Percentiles rank a stretch among this genome's conserved stretches.
Evolutionary conservation across 2,113 vertebrate species (phyloP).

Genomic region (Bathybates hornii): DNA sequence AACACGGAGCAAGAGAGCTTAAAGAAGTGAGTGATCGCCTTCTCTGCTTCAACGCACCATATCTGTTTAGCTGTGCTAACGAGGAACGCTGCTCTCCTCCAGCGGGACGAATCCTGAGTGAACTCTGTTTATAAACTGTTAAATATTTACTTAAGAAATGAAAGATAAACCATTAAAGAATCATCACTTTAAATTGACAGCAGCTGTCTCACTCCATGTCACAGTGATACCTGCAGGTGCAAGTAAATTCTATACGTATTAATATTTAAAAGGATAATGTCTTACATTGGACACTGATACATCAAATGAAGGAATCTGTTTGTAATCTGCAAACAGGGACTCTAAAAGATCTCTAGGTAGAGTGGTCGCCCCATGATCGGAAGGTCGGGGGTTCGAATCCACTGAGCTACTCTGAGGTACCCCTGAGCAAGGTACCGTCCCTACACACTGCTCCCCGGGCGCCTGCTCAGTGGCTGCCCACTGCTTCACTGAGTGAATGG

Average conservation of each 20-base stretch:
- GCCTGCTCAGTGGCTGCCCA: neutral
- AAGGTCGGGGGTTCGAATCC: accelerated
- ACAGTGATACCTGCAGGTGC: neutral
- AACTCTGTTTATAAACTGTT: neutral
- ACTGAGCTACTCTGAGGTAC: neutral
- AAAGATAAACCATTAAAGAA: neutral
- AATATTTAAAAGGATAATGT: neutral
- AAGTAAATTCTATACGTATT: neutral
- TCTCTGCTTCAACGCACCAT: neutral
- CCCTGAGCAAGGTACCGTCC: accelerated
- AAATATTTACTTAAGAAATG: neutral
- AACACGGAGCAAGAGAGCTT: slow-evolving; percentile 85
- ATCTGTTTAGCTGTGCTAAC: accelerated
- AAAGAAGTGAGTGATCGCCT: slow-evolving; percentile 74
- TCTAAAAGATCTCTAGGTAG: neutral
- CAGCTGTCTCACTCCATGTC: neutral
- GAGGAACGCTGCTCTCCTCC: neutral
- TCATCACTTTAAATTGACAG: neutral
- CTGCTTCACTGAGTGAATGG: neutral
- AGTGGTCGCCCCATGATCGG: accelerated
- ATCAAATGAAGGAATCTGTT: neutral
- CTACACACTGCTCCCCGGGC: neutral
- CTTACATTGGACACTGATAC: neutral
- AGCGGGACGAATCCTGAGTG: neutral
- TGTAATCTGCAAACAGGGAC: neutral